A percentile compares a stretch with the other conserved stretches of the same genome.
Evolutionary conservation across 2,888 invertebrate genomes (phyloP).

Genomic region (Toxonevra muliebris): DNA sequence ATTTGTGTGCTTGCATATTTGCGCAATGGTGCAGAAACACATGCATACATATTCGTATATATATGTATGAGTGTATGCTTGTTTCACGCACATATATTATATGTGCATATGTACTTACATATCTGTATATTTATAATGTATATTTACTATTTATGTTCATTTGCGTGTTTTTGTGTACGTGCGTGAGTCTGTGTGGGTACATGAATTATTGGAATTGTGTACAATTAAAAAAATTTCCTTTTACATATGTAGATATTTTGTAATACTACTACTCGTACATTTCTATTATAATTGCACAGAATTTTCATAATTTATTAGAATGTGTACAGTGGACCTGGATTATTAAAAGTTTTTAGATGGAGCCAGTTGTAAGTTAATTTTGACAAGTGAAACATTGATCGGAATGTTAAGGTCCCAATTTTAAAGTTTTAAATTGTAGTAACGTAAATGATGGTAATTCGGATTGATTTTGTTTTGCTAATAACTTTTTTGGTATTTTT

Average conservation of each 20-base stretch:
- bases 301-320: neutral
- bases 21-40: no score
- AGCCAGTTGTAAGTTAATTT: no score
- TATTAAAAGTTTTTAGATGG: no score
- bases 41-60: slow-evolving; percentile 10
- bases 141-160: neutral
- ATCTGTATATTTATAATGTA: neutral
- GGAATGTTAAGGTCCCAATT: no score
- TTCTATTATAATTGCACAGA: slow-evolving; percentile 1
- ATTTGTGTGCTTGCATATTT: no score
- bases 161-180: neutral
- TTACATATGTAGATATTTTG: neutral
- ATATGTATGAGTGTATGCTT: neutral
- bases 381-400: no score
- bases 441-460: no score
- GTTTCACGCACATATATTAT: neutral
- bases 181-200: neutral
- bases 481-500: no score
- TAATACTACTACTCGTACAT: neutral
- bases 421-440: no score
- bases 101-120: neutral
- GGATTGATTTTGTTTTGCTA: no score
- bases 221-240: neutral
- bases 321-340: no score
- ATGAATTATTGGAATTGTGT: neutral